A percentile compares a stretch with the other conserved stretches of the same genome.
Evolutionary conservation across 2,888 invertebrate species (phyloP).

Genomic region (Priocnemis perturbator): DNA sequence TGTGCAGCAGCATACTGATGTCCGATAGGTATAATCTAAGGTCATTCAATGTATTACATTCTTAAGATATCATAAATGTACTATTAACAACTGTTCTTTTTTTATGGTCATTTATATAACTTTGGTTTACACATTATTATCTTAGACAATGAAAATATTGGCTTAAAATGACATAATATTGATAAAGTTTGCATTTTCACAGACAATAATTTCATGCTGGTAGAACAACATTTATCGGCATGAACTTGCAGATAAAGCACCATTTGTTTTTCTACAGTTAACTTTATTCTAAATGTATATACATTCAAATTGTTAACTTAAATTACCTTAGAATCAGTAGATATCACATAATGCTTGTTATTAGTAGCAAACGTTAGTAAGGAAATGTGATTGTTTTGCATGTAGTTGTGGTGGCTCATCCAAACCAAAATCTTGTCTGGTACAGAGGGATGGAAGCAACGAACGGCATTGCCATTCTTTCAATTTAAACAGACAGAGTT

Average conservation of each 20-base stretch:
- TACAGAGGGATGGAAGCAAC: conserved; percentile 77
- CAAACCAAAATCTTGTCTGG: conserved; percentile 82
- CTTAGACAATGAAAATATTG: too few species aligned
- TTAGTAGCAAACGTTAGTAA: conserved; percentile 66
- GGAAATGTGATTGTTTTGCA: conserved; percentile 74
- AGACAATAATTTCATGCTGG: conserved; percentile 8
- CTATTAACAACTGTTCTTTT: too few species aligned
- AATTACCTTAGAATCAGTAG: conserved; percentile 35
- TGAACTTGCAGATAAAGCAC: conserved; percentile 26
- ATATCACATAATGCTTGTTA: conserved; percentile 57
- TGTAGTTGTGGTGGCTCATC: conserved; percentile 80
- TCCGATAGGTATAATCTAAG: not conserved
- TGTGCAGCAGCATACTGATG: not conserved
- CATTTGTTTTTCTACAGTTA: conserved; percentile 22
- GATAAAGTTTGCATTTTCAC: conserved; percentile 4
- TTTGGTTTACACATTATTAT: too few species aligned
- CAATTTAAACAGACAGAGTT: conserved; percentile 76
- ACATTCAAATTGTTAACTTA: conserved; percentile 13
- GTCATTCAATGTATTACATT: too few species aligned
- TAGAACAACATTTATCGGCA: conserved; percentile 8
- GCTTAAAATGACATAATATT: not conserved
- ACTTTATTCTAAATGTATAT: conserved; percentile 18
- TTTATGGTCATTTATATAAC: too few species aligned
- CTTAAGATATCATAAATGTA: too few species aligned
- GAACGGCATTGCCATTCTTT: conserved; percentile 77